Percentiles rank a stretch among this genome's conserved stretches.
These are phyloP conservation scores for Apamea sordens DNA, from an alignment of 2,888 invertebrate genomes.

Conservation along the genomic window DNA sequence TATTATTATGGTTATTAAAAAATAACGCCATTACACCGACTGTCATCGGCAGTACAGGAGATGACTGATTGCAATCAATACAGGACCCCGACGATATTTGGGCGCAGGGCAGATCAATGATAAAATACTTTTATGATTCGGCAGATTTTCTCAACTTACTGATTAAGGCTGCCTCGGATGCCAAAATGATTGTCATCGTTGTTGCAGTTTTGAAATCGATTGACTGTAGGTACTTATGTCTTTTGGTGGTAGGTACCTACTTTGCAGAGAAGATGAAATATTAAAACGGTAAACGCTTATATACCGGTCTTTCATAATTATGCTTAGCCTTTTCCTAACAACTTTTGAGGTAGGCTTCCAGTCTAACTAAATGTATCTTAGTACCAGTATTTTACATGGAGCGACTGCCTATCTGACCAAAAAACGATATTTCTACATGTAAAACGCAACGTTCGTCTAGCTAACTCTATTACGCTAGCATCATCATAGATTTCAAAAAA, in stretches of 20 bases:
- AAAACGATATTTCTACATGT: no score
- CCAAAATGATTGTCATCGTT: constrained; percentile 65
- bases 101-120: constrained; percentile 65
- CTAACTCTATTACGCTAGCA: no score
- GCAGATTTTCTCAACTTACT: constrained; percentile 60
- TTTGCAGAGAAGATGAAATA: background rate
- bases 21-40: background rate
- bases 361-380: background rate
- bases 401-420: no score
- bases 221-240: constrained; percentile 8
- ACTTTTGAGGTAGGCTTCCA: background rate
- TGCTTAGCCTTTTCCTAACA: no score
- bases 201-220: constrained; percentile 63
- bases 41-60: constrained; percentile 58
- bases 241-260: background rate
- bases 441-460: no score
- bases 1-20: background rate
- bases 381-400: background rate
- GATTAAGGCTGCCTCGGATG: constrained; percentile 61
- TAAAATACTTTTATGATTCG: constrained; percentile 68
- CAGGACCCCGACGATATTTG: constrained; percentile 63
- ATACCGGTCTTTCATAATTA: background rate
- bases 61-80: constrained; percentile 65
- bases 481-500: no score
- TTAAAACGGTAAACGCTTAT: background rate